These are phyloP conservation scores for Elymnias hypermnestra DNA, from an alignment of 1,140 invertebrate species.

Conservation along the genomic window DNA sequence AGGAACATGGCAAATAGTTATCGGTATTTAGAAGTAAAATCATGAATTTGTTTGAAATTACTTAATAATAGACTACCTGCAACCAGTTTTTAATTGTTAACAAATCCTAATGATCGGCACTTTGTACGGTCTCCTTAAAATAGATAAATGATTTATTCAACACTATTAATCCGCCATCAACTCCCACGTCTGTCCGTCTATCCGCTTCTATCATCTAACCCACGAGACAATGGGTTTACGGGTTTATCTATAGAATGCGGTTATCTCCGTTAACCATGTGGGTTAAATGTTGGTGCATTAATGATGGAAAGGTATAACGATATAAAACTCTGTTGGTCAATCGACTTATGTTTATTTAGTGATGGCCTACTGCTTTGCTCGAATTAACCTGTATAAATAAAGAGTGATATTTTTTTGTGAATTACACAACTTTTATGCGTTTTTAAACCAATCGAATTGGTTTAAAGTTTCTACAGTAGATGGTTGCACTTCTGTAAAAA, in stretches of 20 bases:
- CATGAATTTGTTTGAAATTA: no score
- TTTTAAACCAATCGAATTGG: no score
- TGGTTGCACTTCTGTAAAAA: no score
- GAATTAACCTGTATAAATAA: no score
- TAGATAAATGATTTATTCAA: slow-evolving; percentile 31
- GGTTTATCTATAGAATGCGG: slow-evolving; percentile 14
- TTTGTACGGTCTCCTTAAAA: not conserved
- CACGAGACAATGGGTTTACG: slow-evolving; percentile 28
- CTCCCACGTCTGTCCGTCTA: slow-evolving; percentile 24
- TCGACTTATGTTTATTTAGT: not conserved
- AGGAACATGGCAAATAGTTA: no score
- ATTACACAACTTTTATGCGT: no score
- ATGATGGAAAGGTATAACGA: slow-evolving; percentile 10
- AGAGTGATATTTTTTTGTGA: no score
- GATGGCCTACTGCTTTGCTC: not conserved
- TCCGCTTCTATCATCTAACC: slow-evolving; percentile 13
- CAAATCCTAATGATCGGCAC: no score
- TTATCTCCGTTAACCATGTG: slow-evolving; percentile 10
- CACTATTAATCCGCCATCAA: slow-evolving; percentile 25
- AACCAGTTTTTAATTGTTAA: no score
- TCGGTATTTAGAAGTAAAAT: no score
- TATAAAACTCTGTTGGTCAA: not conserved
- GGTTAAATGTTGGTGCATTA: slow-evolving; percentile 21
- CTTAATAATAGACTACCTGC: no score
- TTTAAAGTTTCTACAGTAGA: no score